phyloP scores from a whole-genome alignment of 64 coral and sea anemone species.

The Montipora sp. region DNA sequence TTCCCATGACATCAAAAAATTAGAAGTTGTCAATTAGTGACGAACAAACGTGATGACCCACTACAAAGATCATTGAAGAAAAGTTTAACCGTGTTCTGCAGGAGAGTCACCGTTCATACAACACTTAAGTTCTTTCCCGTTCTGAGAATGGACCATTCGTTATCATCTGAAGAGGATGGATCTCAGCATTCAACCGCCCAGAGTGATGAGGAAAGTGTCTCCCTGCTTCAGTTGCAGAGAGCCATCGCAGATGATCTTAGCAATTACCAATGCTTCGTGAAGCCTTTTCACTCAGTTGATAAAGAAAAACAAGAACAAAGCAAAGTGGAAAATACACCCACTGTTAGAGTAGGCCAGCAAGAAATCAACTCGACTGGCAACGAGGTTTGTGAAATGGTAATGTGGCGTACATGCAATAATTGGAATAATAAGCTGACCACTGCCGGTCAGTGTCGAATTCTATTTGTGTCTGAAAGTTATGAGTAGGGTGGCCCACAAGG shows the following conservation, averaged over 20 bases:
- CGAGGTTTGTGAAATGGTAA: not conserved
- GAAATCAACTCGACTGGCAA: not conserved
- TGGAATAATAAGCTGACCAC: no score
- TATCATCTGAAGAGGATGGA: not conserved
- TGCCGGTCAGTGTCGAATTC: no score
- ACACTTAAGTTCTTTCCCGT: not conserved
- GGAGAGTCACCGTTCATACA: no score
- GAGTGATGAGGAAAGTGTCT: not conserved
- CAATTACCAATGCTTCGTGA: constrained; percentile 31
- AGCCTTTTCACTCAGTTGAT: constrained; percentile 14
- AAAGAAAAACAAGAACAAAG: not conserved
- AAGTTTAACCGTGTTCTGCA: no score
- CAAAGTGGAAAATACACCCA: not conserved
- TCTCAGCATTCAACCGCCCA: not conserved
- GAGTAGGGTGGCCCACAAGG: no score
- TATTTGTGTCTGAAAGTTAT: no score
- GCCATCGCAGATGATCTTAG: constrained; percentile 33
- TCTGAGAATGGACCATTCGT: not conserved
- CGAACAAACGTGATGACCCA: not conserved
- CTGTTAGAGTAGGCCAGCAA: not conserved
- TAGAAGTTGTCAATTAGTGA: not conserved
- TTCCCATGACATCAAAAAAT: not conserved
- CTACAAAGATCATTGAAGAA: no score
- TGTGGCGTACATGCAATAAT: no score
- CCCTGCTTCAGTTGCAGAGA: not conserved